Evolutionary conservation across 37 sponge, comb jelly and placozoan species (phyloP).

Genomic region (Diacarnus erythraeanus): DNA sequence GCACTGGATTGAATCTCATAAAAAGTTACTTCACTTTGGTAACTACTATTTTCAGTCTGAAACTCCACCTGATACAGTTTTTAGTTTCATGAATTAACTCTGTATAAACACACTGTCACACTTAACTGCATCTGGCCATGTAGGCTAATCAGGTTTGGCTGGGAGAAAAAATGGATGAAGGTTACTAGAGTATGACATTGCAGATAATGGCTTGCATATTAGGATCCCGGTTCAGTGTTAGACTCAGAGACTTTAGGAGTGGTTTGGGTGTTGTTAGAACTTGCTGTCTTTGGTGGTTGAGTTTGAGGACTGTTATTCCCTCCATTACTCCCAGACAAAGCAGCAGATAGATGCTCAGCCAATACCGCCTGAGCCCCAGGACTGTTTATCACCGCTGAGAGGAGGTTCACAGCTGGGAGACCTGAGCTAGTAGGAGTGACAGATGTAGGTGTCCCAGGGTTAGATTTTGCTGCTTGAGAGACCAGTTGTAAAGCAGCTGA

Average conservation of each 20-base stretch:
- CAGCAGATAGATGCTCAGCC: slow-evolving; percentile 12
- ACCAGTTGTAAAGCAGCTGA: slow-evolving; percentile 49
- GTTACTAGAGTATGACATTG: not conserved
- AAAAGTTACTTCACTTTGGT: no score
- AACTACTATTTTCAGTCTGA: no score
- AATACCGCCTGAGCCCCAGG: slow-evolving; percentile 23
- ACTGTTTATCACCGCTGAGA: slow-evolving; percentile 49
- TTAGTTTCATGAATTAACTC: no score
- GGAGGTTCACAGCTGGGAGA: slow-evolving; percentile 23
- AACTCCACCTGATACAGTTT: no score
- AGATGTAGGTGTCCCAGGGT: slow-evolving; percentile 11
- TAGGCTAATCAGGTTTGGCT: no score
- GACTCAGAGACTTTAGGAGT: not conserved
- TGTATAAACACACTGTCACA: no score
- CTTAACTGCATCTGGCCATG: no score
- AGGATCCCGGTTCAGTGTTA: no score
- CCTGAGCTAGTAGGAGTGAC: not conserved
- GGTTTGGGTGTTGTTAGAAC: not conserved
- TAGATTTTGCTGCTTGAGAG: slow-evolving; percentile 2
- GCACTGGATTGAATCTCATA: no score
- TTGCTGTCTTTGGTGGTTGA: not conserved
- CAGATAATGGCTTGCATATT: not conserved
- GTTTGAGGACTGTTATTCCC: not conserved
- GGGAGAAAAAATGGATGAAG: no score
- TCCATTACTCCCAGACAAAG: not conserved